Percentiles rank a stretch among this genome's conserved stretches.
Evolutionary conservation across 2,888 invertebrate species (phyloP).

Genomic region (Petrolisthes cinctipes): DNA sequence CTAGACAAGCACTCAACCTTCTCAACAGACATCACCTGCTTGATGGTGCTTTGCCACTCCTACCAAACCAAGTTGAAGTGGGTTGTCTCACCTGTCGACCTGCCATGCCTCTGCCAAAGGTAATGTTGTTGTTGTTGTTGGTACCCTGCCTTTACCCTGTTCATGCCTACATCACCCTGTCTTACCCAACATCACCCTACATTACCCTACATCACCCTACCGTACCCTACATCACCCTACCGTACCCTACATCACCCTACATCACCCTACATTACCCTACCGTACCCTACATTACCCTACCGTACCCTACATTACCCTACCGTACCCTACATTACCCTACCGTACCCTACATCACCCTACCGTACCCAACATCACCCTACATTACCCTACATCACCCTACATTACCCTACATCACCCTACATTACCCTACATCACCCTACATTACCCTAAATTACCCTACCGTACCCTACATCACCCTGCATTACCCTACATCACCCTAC

Average conservation of each 20-base stretch:
- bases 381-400: background rate
- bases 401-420: background rate
- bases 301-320: background rate
- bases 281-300: background rate
- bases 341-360: no score
- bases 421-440: background rate
- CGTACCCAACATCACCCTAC: no score
- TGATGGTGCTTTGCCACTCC: constrained; percentile 60
- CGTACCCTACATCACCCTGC: no score
- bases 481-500: no score
- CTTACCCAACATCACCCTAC: background rate
- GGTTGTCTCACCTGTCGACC: constrained; percentile 57
- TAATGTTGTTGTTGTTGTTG: background rate
- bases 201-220: background rate
- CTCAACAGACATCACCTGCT: constrained; percentile 58
- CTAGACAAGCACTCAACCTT: constrained; percentile 48
- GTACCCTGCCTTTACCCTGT: background rate
- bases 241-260: background rate
- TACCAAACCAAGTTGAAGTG: constrained; percentile 63
- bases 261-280: background rate
- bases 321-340: background rate
- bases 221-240: background rate
- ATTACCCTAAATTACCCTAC: background rate
- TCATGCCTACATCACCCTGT: background rate
- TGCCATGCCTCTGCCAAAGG: constrained; percentile 36